Evolutionary conservation across 2,113 vertebrate species (phyloP).

Genomic region (Chaetodon auriga): DNA sequence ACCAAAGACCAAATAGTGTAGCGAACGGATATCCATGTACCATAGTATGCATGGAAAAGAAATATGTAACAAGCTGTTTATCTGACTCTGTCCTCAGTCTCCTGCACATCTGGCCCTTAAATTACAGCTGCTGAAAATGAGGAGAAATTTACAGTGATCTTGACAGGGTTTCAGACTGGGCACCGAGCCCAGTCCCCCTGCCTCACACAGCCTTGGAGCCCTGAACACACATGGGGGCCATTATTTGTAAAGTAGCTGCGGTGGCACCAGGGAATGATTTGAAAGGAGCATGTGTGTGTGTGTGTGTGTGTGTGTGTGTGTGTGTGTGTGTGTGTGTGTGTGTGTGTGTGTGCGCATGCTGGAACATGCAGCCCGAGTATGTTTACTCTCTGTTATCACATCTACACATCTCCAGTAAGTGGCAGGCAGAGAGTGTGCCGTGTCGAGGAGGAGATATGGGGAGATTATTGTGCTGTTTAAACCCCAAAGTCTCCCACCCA

Average conservation of each 20-base stretch:
- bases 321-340: slow-evolving; percentile 33
- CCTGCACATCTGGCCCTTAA: slow-evolving; percentile 85
- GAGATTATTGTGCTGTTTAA: slow-evolving; percentile 73
- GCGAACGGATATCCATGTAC: slow-evolving; percentile 44
- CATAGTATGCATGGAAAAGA: slow-evolving; percentile 63
- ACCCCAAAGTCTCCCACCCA: slow-evolving; percentile 61
- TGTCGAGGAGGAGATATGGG: slow-evolving; percentile 68
- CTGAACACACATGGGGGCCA: slow-evolving; percentile 82
- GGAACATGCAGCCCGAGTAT: slow-evolving; percentile 70
- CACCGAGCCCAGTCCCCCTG: slow-evolving; percentile 81
- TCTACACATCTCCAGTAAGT: slow-evolving; percentile 75
- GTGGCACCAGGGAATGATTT: slow-evolving; percentile 83
- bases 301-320: slow-evolving; percentile 44
- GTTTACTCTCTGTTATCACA: slow-evolving; percentile 79
- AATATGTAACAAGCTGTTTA: slow-evolving; percentile 78
- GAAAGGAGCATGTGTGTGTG: slow-evolving; percentile 60
- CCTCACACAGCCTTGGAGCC: slow-evolving; percentile 80
- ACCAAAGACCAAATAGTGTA: neutral
- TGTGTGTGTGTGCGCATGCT: slow-evolving; percentile 42
- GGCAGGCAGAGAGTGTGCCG: slow-evolving; percentile 54
- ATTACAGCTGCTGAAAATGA: slow-evolving; percentile 83
- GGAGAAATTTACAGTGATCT: slow-evolving; percentile 84
- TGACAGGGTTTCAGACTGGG: slow-evolving; percentile 84
- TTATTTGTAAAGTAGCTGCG: slow-evolving; percentile 86
- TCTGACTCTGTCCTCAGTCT: slow-evolving; percentile 77